Evolutionary conservation across 2,888 invertebrate genomes (phyloP).

Genomic region (Sylvicola cinctus): DNA sequence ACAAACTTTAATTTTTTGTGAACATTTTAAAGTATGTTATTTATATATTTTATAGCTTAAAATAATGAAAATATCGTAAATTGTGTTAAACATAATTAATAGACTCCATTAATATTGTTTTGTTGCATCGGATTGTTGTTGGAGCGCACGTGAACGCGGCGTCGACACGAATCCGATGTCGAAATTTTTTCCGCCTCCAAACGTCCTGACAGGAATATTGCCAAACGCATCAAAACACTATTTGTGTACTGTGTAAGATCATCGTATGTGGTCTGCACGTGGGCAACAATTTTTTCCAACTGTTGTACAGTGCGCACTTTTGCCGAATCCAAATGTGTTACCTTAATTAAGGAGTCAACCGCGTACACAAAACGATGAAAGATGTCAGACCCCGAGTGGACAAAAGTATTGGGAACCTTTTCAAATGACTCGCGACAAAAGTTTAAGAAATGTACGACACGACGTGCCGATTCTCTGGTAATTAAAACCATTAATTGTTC

Average conservation of each 20-base stretch:
- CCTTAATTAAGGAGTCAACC: conserved; percentile 1
- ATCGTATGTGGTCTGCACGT: no score
- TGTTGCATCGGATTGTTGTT: conserved; percentile 18
- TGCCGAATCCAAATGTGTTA: conserved; percentile 1
- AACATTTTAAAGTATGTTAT: no score
- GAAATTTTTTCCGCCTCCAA: conserved; percentile 38
- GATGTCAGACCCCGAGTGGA: background rate
- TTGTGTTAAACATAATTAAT: conserved; percentile 10
- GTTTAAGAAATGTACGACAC: conserved; percentile 58
- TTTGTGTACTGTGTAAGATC: background rate
- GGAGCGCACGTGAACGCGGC: conserved; percentile 15
- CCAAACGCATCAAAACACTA: conserved; percentile 36
- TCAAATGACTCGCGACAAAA: conserved; percentile 25
- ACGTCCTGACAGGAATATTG: conserved; percentile 42
- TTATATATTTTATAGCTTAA: no score
- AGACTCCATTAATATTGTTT: conserved; percentile 25
- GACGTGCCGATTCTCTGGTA: conserved; percentile 55
- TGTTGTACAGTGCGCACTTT: background rate
- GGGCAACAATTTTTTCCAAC: background rate
- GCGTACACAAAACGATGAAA: conserved; percentile 1
- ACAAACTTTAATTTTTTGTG: no score
- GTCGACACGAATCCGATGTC: conserved; percentile 26
- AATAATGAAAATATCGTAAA: no score
- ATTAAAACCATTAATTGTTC: conserved; percentile 58
- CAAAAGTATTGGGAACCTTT: no score